These are phyloP conservation scores for Crotalus adamanteus DNA, from an alignment of 2,797 vertebrate genomes.

Conservation along the genomic window DNA sequence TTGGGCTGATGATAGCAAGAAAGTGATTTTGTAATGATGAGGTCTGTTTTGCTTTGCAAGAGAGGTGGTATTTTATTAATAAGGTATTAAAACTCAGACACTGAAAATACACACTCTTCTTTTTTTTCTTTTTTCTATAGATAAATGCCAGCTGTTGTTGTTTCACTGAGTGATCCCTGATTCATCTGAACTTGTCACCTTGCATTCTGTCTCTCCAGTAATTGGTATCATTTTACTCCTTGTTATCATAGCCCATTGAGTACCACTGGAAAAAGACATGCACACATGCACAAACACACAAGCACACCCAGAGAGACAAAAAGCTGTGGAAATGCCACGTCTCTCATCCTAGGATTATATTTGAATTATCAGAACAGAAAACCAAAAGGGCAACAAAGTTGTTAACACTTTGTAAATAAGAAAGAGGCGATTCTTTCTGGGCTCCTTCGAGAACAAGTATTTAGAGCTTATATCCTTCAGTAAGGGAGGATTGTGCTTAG, in stretches of 20 bases:
- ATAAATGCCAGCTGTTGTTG: neutral
- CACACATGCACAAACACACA: neutral
- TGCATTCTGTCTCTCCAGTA: slow-evolving; percentile 47
- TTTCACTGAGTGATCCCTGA: slow-evolving; percentile 40
- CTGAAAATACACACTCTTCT: neutral
- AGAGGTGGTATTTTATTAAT: neutral
- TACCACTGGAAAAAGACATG: neutral
- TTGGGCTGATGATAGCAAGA: neutral
- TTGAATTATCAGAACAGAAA: slow-evolving; percentile 44
- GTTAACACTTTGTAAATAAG: neutral
- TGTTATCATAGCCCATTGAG: slow-evolving; percentile 36
- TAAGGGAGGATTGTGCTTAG: slow-evolving; percentile 9
- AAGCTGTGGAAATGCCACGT: rapidly evolving
- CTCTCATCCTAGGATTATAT: slow-evolving; percentile 33
- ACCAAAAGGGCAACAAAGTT: slow-evolving; percentile 44
- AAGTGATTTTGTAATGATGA: neutral
- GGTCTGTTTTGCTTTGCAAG: neutral
- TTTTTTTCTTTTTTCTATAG: slow-evolving; percentile 24
- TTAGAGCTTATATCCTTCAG: slow-evolving; percentile 12
- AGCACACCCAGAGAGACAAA: neutral
- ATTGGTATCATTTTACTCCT: slow-evolving; percentile 30
- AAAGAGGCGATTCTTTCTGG: slow-evolving; percentile 17
- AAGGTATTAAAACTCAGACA: slow-evolving; percentile 2
- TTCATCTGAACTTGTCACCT: slow-evolving; percentile 39
- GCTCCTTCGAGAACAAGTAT: slow-evolving; percentile 3